phyloP scores from a whole-genome alignment of 2,113 vertebrate genomes.

The Malurus melanocephalus region DNA sequence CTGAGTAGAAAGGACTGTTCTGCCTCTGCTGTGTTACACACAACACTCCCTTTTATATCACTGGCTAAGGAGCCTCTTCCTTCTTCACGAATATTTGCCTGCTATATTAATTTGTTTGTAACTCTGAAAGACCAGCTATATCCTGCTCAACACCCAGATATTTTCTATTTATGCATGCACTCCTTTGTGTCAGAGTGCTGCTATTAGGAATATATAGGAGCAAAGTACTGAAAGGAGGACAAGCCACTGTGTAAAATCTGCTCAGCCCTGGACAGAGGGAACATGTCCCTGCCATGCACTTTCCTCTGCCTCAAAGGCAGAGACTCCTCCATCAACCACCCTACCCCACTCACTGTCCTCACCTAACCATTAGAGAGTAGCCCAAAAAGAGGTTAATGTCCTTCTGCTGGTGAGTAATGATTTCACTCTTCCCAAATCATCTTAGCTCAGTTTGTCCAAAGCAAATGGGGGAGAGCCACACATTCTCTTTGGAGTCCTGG shows the following conservation, averaged over 20 bases:
- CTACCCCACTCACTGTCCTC: background rate
- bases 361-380: background rate
- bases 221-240: background rate
- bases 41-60: background rate
- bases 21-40: background rate
- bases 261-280: background rate
- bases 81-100: background rate
- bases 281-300: background rate
- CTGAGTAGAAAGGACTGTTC: background rate
- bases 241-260: fast-evolving
- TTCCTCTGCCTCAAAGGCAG: background rate
- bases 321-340: fast-evolving
- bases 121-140: background rate
- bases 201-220: background rate
- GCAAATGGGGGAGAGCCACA: background rate
- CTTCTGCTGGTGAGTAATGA: background rate
- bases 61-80: background rate
- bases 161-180: background rate
- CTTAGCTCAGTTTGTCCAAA: background rate
- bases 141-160: background rate
- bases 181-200: background rate
- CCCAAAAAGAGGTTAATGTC: fast-evolving
- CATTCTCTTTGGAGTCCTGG: background rate
- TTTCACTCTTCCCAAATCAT: background rate
- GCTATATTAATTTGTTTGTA: background rate